Evolutionary conservation across 92 coral and sea anemone species (phyloP).

Genomic region (Parazoanthus swiftii): DNA sequence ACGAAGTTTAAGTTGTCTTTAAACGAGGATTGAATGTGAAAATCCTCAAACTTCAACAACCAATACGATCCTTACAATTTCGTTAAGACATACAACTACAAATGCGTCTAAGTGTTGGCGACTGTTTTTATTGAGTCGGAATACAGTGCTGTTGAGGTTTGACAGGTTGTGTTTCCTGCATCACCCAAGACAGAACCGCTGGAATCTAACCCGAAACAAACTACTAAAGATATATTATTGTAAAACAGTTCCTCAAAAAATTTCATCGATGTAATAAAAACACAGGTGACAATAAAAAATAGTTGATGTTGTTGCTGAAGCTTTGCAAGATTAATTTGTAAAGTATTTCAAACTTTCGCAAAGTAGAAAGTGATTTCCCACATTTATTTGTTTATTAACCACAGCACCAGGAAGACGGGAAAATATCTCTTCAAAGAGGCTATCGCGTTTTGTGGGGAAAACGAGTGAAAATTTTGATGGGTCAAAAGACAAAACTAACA

Average conservation of each 20-base stretch:
- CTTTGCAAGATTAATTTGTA: neutral
- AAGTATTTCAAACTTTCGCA: neutral
- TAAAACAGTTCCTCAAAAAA: neutral
- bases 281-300: neutral
- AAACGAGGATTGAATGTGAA: slow-evolving; percentile 13
- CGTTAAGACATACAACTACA: neutral
- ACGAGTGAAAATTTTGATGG: neutral
- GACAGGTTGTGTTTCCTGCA: slow-evolving; percentile 15
- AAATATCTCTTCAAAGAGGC: neutral
- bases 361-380: neutral
- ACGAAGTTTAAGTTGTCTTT: neutral
- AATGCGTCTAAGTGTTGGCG: neutral
- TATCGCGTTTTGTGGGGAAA: slow-evolving; percentile 19
- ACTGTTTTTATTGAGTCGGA: neutral
- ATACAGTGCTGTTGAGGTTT: neutral
- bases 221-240: neutral
- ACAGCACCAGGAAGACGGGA: slow-evolving; percentile 20
- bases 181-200: neutral
- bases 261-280: neutral
- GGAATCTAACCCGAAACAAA: neutral
- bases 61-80: neutral
- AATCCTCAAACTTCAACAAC: neutral
- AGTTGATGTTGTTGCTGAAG: neutral
- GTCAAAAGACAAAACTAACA: slow-evolving; percentile 10
- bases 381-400: slow-evolving; percentile 13